These are phyloP conservation scores for Elysia crispata DNA, from an alignment of 2,888 invertebrate genomes.

Conservation along the genomic window DNA sequence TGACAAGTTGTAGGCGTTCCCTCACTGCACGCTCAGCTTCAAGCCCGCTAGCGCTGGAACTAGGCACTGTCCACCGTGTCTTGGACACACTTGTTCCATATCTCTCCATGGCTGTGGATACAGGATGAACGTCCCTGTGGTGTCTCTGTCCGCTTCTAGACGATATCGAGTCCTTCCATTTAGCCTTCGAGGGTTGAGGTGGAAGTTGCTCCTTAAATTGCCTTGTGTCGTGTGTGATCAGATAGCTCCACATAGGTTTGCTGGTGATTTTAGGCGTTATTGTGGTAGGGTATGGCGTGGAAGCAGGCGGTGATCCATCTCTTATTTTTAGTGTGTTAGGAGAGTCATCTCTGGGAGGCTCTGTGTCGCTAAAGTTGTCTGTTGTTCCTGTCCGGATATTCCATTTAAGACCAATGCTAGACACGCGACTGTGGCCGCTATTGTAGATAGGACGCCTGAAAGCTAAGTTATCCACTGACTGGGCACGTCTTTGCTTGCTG, in stretches of 20 bases:
- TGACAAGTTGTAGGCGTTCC: slow-evolving; percentile 23
- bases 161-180: too few relatives aligned
- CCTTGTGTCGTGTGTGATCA: slow-evolving; percentile 23
- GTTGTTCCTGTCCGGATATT: slow-evolving; percentile 29
- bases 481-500: not conserved
- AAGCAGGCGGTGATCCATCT: not conserved
- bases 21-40: slow-evolving; percentile 24
- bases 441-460: slow-evolving; percentile 3
- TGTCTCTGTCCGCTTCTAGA: too few relatives aligned
- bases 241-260: slow-evolving; percentile 43
- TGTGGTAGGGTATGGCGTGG: not conserved
- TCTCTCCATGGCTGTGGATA: slow-evolving; percentile 53
- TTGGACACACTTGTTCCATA: slow-evolving; percentile 51
- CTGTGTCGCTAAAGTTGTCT: not conserved
- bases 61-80: slow-evolving; percentile 51
- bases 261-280: not conserved
- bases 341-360: not conserved
- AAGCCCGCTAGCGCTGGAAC: slow-evolving; percentile 18
- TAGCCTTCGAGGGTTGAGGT: too few relatives aligned
- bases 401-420: slow-evolving; percentile 51
- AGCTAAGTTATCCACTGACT: not conserved
- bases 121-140: slow-evolving; percentile 48
- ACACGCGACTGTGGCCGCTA: slow-evolving; percentile 40
- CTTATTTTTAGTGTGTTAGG: too few relatives aligned
- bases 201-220: not conserved